Evolutionary conservation across 2,888 invertebrate genomes (phyloP).

Genomic region (Andricus quercusramuli): DNA sequence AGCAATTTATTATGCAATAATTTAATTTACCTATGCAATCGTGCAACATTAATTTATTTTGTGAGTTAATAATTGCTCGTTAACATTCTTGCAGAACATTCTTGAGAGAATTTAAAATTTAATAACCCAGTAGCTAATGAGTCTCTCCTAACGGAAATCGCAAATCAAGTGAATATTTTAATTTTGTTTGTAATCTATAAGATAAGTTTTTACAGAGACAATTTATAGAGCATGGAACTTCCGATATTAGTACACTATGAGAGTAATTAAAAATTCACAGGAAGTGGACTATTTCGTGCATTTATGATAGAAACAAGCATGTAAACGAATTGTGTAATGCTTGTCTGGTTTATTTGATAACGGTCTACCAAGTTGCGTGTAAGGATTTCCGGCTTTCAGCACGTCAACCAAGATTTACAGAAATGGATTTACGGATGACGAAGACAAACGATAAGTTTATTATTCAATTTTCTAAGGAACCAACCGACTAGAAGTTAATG

Average conservation of each 20-base stretch:
- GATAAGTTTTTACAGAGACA: slow-evolving; percentile 12
- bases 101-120: not conserved
- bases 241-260: slow-evolving; percentile 18
- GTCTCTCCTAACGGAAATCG: not conserved
- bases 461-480: not conserved
- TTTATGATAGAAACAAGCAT: slow-evolving; percentile 11
- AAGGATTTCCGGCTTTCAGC: slow-evolving; percentile 32
- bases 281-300: not conserved
- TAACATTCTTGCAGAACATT: not conserved
- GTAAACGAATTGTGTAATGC: slow-evolving; percentile 6
- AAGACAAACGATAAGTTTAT: slow-evolving; percentile 3
- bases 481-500: not conserved
- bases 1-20: not conserved
- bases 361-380: not conserved
- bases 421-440: slow-evolving; percentile 20
- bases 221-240: slow-evolving; percentile 23
- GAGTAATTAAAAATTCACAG: slow-evolving; percentile 11
- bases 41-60: not conserved
- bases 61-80: not conserved
- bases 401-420: slow-evolving; percentile 25
- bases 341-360: not conserved
- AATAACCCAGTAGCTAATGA: not conserved
- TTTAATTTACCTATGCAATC: not conserved
- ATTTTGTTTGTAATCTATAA: not conserved
- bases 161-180: slow-evolving; percentile 6